These are phyloP conservation scores for Odontesthes bonariensis DNA, from an alignment of 2,113 vertebrate genomes.

Conservation along the genomic window DNA sequence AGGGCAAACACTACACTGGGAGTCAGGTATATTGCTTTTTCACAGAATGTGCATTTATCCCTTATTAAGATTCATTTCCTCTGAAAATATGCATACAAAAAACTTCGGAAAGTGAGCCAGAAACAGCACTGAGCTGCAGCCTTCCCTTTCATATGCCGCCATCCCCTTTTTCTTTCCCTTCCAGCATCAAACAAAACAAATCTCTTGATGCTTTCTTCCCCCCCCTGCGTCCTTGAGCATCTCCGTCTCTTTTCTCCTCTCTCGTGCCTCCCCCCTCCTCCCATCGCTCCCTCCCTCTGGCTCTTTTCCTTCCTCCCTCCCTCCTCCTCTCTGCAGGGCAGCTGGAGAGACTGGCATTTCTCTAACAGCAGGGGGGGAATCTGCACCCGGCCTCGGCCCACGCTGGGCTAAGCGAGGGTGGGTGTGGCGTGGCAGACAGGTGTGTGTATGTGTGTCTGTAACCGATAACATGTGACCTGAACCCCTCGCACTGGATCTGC, in stretches of 20 bases:
- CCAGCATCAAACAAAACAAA: constrained; percentile 31
- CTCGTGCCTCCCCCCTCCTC: not conserved
- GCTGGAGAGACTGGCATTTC: constrained; percentile 78
- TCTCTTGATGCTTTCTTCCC: not conserved
- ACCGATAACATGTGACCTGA: constrained; percentile 44
- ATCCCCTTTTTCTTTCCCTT: not conserved
- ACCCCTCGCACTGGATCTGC: constrained; percentile 18
- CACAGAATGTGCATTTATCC: constrained; percentile 51
- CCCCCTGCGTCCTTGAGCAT: constrained; percentile 15
- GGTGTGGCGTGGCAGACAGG: constrained; percentile 43
- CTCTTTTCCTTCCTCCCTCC: constrained; percentile 23
- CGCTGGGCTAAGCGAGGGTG: constrained; percentile 58
- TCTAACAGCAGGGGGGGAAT: constrained; percentile 67
- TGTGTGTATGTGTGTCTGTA: constrained; percentile 23
- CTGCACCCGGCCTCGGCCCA: constrained; percentile 63
- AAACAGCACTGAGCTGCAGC: not conserved
- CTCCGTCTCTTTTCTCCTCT: constrained; percentile 12
- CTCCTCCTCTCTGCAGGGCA: constrained; percentile 64
- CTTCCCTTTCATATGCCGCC: not conserved
- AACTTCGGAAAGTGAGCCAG: constrained; percentile 17
- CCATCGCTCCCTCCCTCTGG: constrained; percentile 19
- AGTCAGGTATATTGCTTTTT: constrained; percentile 70
- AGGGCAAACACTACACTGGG: constrained; percentile 47
- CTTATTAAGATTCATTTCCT: constrained; percentile 6
- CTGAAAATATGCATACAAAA: constrained; percentile 25